Conservation (phyloP, 2,113 vertebrate species). For the Chroicocephalus ridibundus region DNA sequence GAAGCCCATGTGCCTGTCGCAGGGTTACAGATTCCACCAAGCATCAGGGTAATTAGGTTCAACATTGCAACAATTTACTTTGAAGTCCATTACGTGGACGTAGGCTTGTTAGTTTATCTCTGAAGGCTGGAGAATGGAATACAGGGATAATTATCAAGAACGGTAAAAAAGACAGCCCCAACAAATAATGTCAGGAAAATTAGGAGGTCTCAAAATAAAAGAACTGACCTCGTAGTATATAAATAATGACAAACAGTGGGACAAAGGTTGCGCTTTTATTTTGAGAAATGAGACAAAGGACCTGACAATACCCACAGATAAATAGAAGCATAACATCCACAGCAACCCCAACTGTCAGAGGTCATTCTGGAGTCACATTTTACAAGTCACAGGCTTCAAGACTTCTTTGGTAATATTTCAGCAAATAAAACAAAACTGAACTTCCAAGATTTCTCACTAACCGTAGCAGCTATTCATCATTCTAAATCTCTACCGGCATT, state of each 20-base stretch:
- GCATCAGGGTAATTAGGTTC: constrained; percentile 21
- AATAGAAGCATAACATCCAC: constrained; percentile 33
- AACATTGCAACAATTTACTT: constrained; percentile 9
- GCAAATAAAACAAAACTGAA: constrained; percentile 55
- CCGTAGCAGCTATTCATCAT: constrained; percentile 60
- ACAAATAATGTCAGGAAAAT: constrained; percentile 37
- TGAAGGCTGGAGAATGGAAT: constrained; percentile 14
- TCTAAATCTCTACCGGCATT: constrained; percentile 58
- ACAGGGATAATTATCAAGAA: constrained; percentile 2
- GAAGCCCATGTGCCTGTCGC: neutral
- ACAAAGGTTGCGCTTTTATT: constrained; percentile 42
- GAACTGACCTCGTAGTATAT: neutral
- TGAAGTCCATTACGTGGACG: neutral
- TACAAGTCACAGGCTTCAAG: constrained; percentile 44
- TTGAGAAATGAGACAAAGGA: constrained; percentile 37
- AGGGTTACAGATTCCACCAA: neutral
- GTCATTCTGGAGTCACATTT: constrained; percentile 39
- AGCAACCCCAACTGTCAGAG: constrained; percentile 22
- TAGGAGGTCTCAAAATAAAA: constrained; percentile 16
- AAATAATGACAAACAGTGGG: constrained; percentile 46
- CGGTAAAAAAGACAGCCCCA: neutral
- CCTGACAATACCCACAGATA: constrained; percentile 24
- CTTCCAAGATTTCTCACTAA: constrained; percentile 55
- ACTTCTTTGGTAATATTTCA: constrained; percentile 56
- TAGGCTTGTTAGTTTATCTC: constrained; percentile 4